Percentiles rank a stretch among this genome's conserved stretches.
phyloP scores from a whole-genome alignment of 2,797 vertebrate species.

The Psittacula derbiana region DNA sequence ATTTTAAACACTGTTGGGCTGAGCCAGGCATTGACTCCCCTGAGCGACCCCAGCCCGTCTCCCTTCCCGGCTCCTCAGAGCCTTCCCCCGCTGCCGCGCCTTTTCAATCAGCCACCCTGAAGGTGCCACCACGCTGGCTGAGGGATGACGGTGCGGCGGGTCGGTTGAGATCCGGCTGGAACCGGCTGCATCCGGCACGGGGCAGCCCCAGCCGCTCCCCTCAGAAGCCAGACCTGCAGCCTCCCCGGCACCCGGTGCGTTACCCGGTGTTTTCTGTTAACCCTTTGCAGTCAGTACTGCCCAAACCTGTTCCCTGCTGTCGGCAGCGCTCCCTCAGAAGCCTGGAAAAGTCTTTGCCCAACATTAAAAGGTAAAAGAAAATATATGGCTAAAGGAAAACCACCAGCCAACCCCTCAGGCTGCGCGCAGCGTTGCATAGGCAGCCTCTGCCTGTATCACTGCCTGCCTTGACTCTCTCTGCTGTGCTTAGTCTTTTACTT shows the following conservation, averaged over 20 bases:
- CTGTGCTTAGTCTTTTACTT: background rate
- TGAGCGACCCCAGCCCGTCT: fast-evolving
- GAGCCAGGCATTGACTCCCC: background rate
- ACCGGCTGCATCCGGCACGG: background rate
- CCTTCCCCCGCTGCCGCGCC: fast-evolving
- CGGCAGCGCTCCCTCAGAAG: background rate
- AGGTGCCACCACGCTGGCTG: background rate
- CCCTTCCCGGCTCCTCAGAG: background rate
- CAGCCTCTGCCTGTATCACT: background rate
- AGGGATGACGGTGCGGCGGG: background rate
- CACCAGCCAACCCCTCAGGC: background rate
- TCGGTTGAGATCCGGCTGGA: background rate
- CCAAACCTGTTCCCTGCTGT: too few relatives aligned
- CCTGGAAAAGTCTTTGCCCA: background rate
- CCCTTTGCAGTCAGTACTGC: background rate
- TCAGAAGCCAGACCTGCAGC: background rate
- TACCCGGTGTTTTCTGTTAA: too few relatives aligned
- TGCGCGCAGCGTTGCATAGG: background rate
- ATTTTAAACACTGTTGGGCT: background rate
- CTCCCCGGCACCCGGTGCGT: fast-evolving
- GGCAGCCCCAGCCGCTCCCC: background rate
- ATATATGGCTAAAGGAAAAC: background rate
- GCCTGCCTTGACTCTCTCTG: fast-evolving
- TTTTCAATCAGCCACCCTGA: fast-evolving
- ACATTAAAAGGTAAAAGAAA: background rate